A percentile compares a stretch with the other conserved stretches of the same genome.
Conservation (phyloP, 2,888 invertebrate species). For the Sarcophaga caerulescens region DNA sequence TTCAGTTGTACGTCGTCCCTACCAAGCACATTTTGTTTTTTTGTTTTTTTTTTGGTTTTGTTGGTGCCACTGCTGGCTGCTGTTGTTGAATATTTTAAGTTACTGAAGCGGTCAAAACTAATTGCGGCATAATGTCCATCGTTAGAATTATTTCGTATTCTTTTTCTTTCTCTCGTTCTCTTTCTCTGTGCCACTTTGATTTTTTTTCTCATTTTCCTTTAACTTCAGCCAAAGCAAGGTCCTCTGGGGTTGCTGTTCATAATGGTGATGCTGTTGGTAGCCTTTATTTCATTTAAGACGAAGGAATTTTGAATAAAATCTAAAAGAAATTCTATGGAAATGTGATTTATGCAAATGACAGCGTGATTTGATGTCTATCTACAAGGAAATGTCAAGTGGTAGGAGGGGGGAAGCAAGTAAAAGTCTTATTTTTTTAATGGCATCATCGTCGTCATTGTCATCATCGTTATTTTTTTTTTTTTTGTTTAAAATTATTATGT, state of each 20-base stretch:
- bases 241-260: background rate
- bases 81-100: constrained; percentile 36
- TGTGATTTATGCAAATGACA: constrained; percentile 70
- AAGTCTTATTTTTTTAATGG: constrained; percentile 30
- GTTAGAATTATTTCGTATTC: constrained; percentile 29
- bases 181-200: constrained; percentile 15
- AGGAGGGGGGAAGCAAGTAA: constrained; percentile 2
- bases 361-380: constrained; percentile 65
- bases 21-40: background rate
- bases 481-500: background rate
- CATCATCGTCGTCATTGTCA: constrained; percentile 19
- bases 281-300: background rate
- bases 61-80: constrained; percentile 22
- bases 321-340: constrained; percentile 58
- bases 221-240: background rate
- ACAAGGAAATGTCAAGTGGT: constrained; percentile 21
- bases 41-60: too few species aligned
- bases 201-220: constrained; percentile 14
- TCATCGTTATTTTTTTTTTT: constrained; percentile 32
- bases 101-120: constrained; percentile 69
- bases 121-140: constrained; percentile 65
- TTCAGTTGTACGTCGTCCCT: constrained; percentile 2
- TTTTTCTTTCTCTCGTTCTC: background rate
- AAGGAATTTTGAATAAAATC: background rate
- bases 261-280: too few species aligned